Base-by-base conservation (phyloP, 2,113 vertebrate genomes). In the Misgurnus mizolepis region DNA sequence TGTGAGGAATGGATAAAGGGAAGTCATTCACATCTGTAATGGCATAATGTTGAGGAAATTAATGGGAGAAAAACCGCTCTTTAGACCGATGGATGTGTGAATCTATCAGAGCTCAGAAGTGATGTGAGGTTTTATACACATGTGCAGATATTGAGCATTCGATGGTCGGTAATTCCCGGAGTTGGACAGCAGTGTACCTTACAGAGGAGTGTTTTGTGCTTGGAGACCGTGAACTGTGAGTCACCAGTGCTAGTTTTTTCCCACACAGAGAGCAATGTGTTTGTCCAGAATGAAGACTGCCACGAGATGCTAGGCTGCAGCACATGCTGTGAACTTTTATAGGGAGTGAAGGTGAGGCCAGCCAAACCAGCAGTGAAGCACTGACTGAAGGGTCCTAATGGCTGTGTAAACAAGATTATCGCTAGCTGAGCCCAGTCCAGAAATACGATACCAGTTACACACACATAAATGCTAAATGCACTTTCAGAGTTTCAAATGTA, bases 391-490 rank as follows among this genome's bases (percentile, higher is more conserved):
- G 74, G 64, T 47, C 78, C 11, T 84, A 84, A 84, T 76, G 82
- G 72, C 80, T 83, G 61, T 81, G 76, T 81, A 83, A 83, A 81
- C 86, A 82, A 69, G 61, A 81, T 78, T 85, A 79, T 62, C 55
- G 55, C 73, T 74, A 62, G 67, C 62, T 67, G 27, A 67, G n/a
- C 75, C 79, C 45, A 50, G 64, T 80, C 82, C 67, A 77, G 81
- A 80, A 79, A 82, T n/a, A 73, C 43, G 81, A 84, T 65, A 80
- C 80, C 64, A 65, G 81, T 71, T 80, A 62, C 73, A 72, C 73
- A 69, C 68, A 70, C 70, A 76, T 83, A 82, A 77, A 61, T 78
- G 78, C 65, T 45, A 67, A 62, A 73, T 70, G 43, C 74, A 64
- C 75, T 72, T 79, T 74, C 74, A 61, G 78, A 78, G 56, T 18